A percentile compares a stretch with the other conserved stretches of the same genome.
These are phyloP conservation scores for Dysmachus trigonus DNA, from an alignment of 2,888 invertebrate genomes.

Conservation along the genomic window DNA sequence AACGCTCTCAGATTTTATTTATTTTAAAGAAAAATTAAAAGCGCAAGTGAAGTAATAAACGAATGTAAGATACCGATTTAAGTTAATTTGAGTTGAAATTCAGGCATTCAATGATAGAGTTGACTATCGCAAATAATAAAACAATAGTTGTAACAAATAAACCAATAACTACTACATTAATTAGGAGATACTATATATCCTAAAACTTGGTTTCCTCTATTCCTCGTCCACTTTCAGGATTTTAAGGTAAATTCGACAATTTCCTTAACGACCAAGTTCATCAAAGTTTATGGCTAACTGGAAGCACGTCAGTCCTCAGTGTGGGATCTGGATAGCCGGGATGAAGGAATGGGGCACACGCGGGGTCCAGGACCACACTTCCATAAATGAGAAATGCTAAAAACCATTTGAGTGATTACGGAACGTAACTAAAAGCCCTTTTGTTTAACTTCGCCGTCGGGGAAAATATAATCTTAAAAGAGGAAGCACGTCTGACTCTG, in stretches of 20 bases:
- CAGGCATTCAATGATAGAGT: neutral
- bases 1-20: too few relatives aligned
- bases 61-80: too few relatives aligned
- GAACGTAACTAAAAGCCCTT: constrained; percentile 25
- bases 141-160: neutral
- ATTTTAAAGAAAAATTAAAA: too few relatives aligned
- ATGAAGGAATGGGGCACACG: neutral
- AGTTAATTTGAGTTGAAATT: neutral
- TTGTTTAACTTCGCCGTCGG: constrained; percentile 25
- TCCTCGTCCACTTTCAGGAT: neutral
- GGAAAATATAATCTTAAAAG: constrained; percentile 24
- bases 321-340: neutral
- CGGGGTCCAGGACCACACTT: neutral
- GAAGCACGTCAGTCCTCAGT: neutral
- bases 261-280: constrained; percentile 13
- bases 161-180: neutral
- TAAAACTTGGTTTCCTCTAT: neutral
- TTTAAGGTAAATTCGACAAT: neutral
- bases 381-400: constrained; percentile 30
- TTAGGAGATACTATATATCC: neutral
- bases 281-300: neutral
- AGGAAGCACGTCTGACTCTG: constrained; percentile 27
- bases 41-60: too few relatives aligned
- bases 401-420: constrained; percentile 34
- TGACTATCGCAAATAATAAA: neutral